Conservation (phyloP, 1,140 invertebrate genomes). For the Lutraria rhynchaena region DNA sequence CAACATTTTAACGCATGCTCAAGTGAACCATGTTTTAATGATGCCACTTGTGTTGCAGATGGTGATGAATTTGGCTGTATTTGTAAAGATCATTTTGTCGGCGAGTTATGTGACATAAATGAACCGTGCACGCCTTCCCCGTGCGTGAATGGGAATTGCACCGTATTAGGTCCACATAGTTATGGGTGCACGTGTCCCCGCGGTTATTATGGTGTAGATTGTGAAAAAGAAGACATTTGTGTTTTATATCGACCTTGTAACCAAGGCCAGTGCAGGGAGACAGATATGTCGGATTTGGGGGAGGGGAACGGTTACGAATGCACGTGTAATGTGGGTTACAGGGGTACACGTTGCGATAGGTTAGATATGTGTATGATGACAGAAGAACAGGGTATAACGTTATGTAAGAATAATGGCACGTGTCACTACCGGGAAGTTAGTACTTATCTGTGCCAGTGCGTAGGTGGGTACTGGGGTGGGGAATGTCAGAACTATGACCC, state of each 20-base stretch:
- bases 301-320: constrained; percentile 85
- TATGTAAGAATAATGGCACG: constrained; percentile 76
- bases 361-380: constrained; percentile 63
- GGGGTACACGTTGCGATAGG: constrained; percentile 85
- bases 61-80: constrained; percentile 63
- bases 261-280: constrained; percentile 68
- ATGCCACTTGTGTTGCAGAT: constrained; percentile 88
- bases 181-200: constrained; percentile 94
- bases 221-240: constrained; percentile 80
- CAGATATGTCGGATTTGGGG: neutral
- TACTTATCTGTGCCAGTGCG: constrained; percentile 76
- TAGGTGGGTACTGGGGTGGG: constrained; percentile 75
- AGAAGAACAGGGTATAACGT: neutral
- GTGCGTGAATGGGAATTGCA: constrained; percentile 80
- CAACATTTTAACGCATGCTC: constrained; percentile 78
- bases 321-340: constrained; percentile 89
- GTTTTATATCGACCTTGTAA: constrained; percentile 70
- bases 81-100: constrained; percentile 90
- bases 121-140: constrained; percentile 70
- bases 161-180: neutral
- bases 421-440: constrained; percentile 64
- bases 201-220: constrained; percentile 84
- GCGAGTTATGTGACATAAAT: constrained; percentile 59
- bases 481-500: constrained; percentile 77
- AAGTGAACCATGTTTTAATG: constrained; percentile 91